A percentile compares a stretch with the other conserved stretches of the same genome.
Evolutionary conservation across 1,140 invertebrate genomes (phyloP).

Genomic region (Acromyrmex heyeri): DNA sequence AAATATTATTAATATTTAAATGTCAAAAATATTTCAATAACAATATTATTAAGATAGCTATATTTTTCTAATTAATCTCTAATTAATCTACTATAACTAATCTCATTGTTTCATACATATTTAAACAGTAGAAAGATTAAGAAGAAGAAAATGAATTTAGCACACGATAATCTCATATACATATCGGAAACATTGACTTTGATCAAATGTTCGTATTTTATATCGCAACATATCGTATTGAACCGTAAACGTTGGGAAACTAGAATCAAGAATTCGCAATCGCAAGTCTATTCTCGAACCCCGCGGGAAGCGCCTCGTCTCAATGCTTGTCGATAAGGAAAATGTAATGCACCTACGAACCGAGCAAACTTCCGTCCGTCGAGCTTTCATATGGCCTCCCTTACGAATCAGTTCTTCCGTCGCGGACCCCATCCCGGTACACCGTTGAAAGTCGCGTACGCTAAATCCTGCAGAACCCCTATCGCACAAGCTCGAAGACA

Average conservation of each 20-base stretch:
- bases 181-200: neutral
- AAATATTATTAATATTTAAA: conserved; percentile 9
- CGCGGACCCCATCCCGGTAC: conserved; percentile 26
- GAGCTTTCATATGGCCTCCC: conserved; percentile 33
- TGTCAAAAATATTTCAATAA: neutral
- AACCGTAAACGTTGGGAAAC: conserved; percentile 31
- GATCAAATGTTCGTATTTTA: neutral
- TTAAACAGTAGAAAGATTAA: neutral
- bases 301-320: conserved; percentile 55
- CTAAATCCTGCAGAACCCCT: conserved; percentile 67
- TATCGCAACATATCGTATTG: neutral
- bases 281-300: conserved; percentile 19
- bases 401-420: conserved; percentile 3
- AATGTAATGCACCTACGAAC: conserved; percentile 64
- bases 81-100: neutral
- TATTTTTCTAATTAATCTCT: neutral
- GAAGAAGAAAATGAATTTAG: neutral
- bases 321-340: conserved; percentile 59
- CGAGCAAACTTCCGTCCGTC: conserved; percentile 58
- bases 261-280: conserved; percentile 68
- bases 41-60: neutral
- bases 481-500: conserved; percentile 65
- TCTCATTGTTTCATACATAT: neutral
- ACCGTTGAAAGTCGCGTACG: conserved; percentile 48
- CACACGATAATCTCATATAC: neutral